phyloP scores from a whole-genome alignment of 2,797 vertebrate genomes.

The Myotis daubentonii region DNA sequence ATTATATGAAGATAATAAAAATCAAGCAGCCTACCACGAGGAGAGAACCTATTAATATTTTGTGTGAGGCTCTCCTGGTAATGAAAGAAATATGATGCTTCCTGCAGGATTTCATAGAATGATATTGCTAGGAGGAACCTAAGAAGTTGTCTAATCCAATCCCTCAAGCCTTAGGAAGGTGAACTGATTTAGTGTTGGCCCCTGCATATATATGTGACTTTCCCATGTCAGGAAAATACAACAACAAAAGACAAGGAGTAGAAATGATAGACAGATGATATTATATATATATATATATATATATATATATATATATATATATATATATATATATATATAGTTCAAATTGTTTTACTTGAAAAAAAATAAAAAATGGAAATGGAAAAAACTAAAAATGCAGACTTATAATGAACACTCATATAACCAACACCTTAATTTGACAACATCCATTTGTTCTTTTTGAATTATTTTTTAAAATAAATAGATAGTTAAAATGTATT shows the following conservation, averaged over 20 bases:
- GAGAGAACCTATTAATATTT: conserved; percentile 72
- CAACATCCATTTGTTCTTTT: not conserved
- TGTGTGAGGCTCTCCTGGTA: conserved; percentile 55
- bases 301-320: not conserved
- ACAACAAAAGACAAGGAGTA: not conserved
- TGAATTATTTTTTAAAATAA: not conserved
- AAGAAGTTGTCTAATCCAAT: not conserved
- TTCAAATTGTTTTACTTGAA: not conserved
- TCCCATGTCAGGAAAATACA: not conserved
- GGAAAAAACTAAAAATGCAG: not conserved
- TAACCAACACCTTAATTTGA: not conserved
- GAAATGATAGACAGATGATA: not conserved
- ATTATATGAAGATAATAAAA: conserved; percentile 71
- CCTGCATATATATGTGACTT: not conserved
- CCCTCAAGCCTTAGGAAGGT: not conserved
- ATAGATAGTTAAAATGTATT: not conserved
- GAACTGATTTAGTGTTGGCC: not conserved
- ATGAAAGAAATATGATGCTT: conserved; percentile 59
- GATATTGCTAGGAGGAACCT: not conserved
- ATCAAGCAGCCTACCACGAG: not conserved
- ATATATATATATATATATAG: not conserved
- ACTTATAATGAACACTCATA: not conserved
- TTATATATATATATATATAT: not conserved
- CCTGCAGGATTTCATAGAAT: conserved; percentile 49
- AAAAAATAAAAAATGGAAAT: not conserved